These are phyloP conservation scores for Oostethus manadensis DNA, from an alignment of 2,113 vertebrate species.

Conservation along the genomic window DNA sequence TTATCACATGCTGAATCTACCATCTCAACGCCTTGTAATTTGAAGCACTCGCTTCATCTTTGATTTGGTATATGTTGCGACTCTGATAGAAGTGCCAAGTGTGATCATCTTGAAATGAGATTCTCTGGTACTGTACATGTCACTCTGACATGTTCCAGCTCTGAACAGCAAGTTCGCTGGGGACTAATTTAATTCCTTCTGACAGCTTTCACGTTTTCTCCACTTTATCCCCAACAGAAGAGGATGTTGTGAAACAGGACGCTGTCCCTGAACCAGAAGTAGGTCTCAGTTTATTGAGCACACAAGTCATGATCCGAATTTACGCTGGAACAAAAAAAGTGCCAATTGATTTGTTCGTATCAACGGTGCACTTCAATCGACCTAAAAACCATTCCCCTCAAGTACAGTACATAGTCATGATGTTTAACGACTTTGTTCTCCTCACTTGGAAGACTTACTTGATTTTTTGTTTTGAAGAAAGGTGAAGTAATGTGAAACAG, in stretches of 20 bases:
- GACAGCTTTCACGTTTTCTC: conserved; percentile 63
- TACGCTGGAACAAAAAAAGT: no score
- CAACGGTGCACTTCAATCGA: no score
- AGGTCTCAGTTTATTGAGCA: conserved; percentile 1
- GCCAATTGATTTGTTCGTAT: no score
- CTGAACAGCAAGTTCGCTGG: conserved; percentile 28
- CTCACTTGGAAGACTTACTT: no score
- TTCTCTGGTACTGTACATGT: conserved; percentile 32
- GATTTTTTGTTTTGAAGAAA: no score
- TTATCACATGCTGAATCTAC: conserved; percentile 5
- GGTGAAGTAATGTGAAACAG: no score
- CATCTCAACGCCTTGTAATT: conserved; percentile 14
- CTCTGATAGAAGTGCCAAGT: conserved; percentile 27
- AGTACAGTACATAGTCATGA: no score
- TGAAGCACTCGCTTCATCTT: not conserved
- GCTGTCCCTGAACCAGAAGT: conserved; percentile 30
- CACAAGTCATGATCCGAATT: not conserved
- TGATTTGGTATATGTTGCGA: conserved; percentile 22
- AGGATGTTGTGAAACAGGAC: conserved; percentile 15
- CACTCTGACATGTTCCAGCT: conserved; percentile 34
- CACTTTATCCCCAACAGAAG: conserved; percentile 44
- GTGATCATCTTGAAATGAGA: conserved; percentile 32
- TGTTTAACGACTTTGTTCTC: no score
- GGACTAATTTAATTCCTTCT: conserved; percentile 57
- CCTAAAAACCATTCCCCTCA: no score